These are phyloP conservation scores for Noctilio leporinus DNA, from an alignment of 2,113 vertebrate species.

Conservation along the genomic window DNA sequence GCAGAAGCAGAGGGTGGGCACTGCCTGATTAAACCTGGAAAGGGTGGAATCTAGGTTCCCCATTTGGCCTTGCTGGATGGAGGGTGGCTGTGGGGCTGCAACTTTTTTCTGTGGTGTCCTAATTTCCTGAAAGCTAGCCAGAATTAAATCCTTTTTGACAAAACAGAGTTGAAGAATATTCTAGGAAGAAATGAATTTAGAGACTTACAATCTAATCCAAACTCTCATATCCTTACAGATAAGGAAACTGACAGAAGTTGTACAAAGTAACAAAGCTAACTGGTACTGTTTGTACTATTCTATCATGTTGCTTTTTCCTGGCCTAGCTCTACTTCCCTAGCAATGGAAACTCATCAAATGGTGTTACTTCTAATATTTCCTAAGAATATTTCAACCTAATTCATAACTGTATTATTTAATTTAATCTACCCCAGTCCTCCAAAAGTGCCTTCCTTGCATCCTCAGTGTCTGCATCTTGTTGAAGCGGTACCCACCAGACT, in stretches of 20 bases:
- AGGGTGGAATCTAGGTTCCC: not conserved
- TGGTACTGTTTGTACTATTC: not conserved
- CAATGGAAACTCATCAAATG: not conserved
- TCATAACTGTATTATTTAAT: not conserved
- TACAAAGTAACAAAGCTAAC: not conserved
- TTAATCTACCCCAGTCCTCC: constrained; percentile 79
- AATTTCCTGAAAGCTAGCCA: not conserved
- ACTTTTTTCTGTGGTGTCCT: not conserved
- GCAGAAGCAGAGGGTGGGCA: not conserved
- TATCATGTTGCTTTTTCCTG: not conserved
- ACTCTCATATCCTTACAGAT: not conserved
- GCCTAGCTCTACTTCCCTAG: not conserved
- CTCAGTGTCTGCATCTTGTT: constrained; percentile 89
- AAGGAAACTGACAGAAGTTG: not conserved
- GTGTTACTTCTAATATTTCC: not conserved
- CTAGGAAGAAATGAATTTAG: constrained; percentile 31
- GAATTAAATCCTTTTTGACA: not conserved
- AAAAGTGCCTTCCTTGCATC: constrained; percentile 86
- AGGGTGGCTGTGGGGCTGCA: no score
- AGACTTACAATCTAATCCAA: not conserved
- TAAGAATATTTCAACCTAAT: not conserved
- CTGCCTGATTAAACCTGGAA: not conserved
- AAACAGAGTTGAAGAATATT: constrained; percentile 33
- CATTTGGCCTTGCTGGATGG: not conserved
- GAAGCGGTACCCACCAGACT: constrained; percentile 83